Percentiles rank a stretch among this genome's conserved stretches.
Evolutionary conservation across 2,797 vertebrate genomes (phyloP).

Genomic region (Gallinago solitaria): DNA sequence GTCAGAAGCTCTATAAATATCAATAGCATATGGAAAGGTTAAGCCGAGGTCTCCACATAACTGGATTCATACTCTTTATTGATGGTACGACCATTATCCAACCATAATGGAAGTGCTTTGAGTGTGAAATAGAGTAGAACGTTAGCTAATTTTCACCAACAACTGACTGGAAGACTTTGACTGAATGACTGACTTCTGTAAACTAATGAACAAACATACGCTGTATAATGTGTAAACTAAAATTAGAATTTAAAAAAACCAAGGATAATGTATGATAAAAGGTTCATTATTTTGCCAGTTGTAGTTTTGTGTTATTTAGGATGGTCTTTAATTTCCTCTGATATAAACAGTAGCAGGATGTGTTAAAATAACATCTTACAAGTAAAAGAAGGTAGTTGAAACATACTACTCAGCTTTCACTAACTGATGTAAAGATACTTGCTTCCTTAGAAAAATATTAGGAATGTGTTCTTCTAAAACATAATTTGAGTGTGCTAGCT

Average conservation of each 20-base stretch:
- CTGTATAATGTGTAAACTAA: background rate
- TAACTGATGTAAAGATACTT: background rate
- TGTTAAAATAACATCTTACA: background rate
- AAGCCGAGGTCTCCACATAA: constrained; percentile 59
- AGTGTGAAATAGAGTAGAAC: constrained; percentile 69
- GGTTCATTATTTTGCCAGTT: background rate
- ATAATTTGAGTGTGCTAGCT: background rate
- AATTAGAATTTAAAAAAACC: background rate
- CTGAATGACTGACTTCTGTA: background rate
- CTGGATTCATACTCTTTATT: constrained; percentile 66
- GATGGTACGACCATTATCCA: constrained; percentile 66
- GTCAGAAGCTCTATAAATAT: constrained; percentile 77
- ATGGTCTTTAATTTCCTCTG: background rate
- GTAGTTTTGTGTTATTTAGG: background rate
- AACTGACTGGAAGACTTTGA: constrained; percentile 14
- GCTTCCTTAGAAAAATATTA: background rate
- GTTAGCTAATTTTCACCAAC: constrained; percentile 46
- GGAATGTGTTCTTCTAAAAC: background rate
- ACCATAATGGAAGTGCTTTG: constrained; percentile 72
- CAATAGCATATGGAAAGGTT: constrained; percentile 75
- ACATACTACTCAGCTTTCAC: background rate
- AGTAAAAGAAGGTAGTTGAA: background rate
- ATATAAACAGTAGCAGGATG: background rate
- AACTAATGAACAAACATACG: background rate
- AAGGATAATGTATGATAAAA: background rate